Percentiles rank a stretch among this genome's conserved stretches.
Conservation (phyloP, 1,140 invertebrate genomes). For the Anastrepha obliqua region DNA sequence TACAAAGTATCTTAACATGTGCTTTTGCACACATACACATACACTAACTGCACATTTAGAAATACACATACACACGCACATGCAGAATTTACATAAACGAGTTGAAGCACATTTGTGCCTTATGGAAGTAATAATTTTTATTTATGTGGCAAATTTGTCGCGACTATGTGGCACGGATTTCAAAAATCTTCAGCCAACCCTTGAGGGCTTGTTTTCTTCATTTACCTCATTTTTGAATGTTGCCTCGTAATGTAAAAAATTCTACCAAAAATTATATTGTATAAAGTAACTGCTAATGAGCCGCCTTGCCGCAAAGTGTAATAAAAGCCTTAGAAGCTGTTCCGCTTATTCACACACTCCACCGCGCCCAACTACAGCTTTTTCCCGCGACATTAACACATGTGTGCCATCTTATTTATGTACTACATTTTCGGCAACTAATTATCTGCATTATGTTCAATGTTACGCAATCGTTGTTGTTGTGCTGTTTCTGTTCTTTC, state of each 20-base stretch:
- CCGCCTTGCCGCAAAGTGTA: background rate
- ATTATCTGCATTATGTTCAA: slow-evolving; percentile 66
- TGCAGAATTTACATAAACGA: background rate
- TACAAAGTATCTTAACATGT: background rate
- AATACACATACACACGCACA: background rate
- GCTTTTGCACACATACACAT: background rate
- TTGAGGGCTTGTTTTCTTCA: slow-evolving; percentile 32
- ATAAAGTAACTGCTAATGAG: slow-evolving; percentile 68
- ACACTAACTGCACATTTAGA: background rate
- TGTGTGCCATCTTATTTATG: slow-evolving; percentile 72
- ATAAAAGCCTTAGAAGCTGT: slow-evolving; percentile 62
- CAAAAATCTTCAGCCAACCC: background rate
- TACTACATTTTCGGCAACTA: slow-evolving; percentile 72
- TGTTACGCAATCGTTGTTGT: slow-evolving; percentile 57
- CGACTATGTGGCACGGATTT: background rate
- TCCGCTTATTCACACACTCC: slow-evolving; percentile 60
- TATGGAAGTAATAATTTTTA: slow-evolving; percentile 56
- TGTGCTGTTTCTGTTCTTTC: slow-evolving; percentile 17
- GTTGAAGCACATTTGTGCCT: slow-evolving; percentile 22
- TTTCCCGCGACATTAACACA: slow-evolving; percentile 60
- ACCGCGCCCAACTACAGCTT: background rate
- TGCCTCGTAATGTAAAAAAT: background rate
- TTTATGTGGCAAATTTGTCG: slow-evolving; percentile 51
- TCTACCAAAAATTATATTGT: slow-evolving; percentile 53
- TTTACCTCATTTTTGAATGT: background rate